Conservation (phyloP, 2,888 invertebrate species). For the Arge pagana region DNA sequence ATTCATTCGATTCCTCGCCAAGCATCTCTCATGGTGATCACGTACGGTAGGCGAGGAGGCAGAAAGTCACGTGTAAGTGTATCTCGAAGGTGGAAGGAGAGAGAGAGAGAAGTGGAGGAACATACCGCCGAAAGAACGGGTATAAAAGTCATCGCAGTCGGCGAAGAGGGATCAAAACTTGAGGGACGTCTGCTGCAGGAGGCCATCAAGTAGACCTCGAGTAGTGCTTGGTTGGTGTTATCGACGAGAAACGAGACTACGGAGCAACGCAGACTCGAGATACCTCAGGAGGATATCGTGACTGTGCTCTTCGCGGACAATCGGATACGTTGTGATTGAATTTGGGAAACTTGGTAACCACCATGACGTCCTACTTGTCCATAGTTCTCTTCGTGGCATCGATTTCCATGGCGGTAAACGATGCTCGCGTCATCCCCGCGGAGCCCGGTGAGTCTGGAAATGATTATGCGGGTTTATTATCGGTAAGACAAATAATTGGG, state of each 20-base stretch:
- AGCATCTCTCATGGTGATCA: conserved; percentile 41
- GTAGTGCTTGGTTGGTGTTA: neutral
- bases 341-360: neutral
- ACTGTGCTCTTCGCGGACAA: too few relatives aligned
- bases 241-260: too few relatives aligned
- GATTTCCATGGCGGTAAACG: conserved; percentile 57
- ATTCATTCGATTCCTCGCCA: conserved; percentile 42
- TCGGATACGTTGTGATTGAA: neutral
- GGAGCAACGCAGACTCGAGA: too few relatives aligned
- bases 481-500: too few relatives aligned
- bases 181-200: neutral
- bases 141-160: conserved; percentile 52
- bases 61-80: conserved; percentile 32
- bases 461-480: too few relatives aligned
- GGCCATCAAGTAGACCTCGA: neutral
- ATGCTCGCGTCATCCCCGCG: conserved; percentile 37
- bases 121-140: conserved; percentile 33
- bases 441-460: conserved; percentile 37
- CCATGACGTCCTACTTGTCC: conserved; percentile 26
- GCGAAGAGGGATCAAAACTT: conserved; percentile 25
- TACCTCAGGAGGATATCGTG: too few relatives aligned
- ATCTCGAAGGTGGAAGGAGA: conserved; percentile 23
- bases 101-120: conserved; percentile 30
- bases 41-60: conserved; percentile 44
- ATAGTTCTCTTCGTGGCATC: conserved; percentile 59